Evolutionary conservation across 2,113 vertebrate species (phyloP).

Genomic region (Herpetotheres cachinnans): DNA sequence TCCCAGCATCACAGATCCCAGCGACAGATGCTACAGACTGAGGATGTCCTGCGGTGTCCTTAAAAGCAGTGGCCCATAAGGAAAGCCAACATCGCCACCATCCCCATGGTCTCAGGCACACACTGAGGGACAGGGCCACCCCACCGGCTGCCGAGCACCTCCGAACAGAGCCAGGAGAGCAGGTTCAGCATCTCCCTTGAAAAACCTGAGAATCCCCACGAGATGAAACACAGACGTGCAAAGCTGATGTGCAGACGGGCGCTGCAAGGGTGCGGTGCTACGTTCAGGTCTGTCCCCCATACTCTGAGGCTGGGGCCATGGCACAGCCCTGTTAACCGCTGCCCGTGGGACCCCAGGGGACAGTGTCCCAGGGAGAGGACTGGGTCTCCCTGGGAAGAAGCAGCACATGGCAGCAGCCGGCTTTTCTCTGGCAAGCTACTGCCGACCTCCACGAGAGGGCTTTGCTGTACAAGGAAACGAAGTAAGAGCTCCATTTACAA

Average conservation of each 20-base stretch:
- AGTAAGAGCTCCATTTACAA: not conserved
- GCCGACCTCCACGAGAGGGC: slow-evolving; percentile 57
- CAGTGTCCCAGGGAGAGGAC: not conserved
- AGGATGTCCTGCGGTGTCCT: not conserved
- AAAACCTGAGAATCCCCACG: not conserved
- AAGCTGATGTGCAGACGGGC: accelerated
- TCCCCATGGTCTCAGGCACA: not conserved
- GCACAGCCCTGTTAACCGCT: not conserved
- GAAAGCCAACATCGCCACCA: not conserved
- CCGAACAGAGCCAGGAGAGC: not conserved
- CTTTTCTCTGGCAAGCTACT: not conserved
- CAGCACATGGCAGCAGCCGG: not conserved
- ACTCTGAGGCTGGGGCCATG: not conserved
- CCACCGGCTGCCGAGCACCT: not conserved
- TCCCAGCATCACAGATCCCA: not conserved
- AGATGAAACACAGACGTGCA: not conserved
- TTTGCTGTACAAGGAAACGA: slow-evolving; percentile 52
- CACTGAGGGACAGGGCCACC: accelerated
- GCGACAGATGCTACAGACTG: not conserved
- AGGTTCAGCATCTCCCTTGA: not conserved
- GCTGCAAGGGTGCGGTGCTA: accelerated
- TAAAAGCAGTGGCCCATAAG: not conserved
- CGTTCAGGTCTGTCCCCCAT: accelerated
- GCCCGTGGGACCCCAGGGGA: accelerated
- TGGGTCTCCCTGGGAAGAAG: not conserved